phyloP scores from a whole-genome alignment of 2,797 vertebrate genomes.

The Arrhamphus sclerolepis region DNA sequence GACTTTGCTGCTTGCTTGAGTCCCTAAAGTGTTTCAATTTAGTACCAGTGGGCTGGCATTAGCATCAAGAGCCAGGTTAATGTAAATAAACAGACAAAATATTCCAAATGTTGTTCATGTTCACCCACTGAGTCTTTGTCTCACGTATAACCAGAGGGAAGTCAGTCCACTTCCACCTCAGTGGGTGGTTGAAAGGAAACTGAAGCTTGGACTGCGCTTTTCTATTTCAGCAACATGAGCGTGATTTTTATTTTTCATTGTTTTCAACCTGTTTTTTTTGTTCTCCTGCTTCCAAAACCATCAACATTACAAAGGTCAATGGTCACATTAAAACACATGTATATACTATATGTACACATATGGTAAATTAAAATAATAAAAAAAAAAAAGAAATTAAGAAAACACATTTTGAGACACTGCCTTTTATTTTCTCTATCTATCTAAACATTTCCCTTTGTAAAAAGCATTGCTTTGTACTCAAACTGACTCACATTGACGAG shows the following conservation, averaged over 20 bases:
- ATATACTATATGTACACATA: slow-evolving; percentile 47
- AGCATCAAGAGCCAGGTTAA: slow-evolving; percentile 48
- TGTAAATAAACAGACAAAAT: slow-evolving; percentile 50
- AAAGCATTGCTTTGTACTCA: slow-evolving; percentile 53
- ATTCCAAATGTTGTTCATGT: slow-evolving; percentile 28
- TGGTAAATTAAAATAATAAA: slow-evolving; percentile 19
- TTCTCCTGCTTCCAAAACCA: slow-evolving; percentile 42
- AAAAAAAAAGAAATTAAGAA: neutral
- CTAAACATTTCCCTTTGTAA: slow-evolving; percentile 71
- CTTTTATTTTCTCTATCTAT: slow-evolving; percentile 4
- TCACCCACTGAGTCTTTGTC: slow-evolving; percentile 61
- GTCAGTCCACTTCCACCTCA: slow-evolving; percentile 52
- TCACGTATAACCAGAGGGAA: slow-evolving; percentile 59
- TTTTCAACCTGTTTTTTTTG: slow-evolving; percentile 5
- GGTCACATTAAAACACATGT: slow-evolving; percentile 37
- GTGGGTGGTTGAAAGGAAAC: slow-evolving; percentile 51
- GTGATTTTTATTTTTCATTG: neutral
- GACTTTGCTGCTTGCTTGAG: slow-evolving; percentile 28
- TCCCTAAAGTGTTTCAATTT: slow-evolving; percentile 54
- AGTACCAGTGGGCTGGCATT: slow-evolving; percentile 64
- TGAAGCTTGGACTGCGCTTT: slow-evolving; percentile 31
- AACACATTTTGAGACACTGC: slow-evolving; percentile 21
- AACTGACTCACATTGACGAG: slow-evolving; percentile 35
- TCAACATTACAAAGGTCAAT: slow-evolving; percentile 55
- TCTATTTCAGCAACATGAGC: slow-evolving; percentile 20